These are phyloP conservation scores for Falco concolor DNA, from an alignment of 2,797 vertebrate genomes.

Conservation along the genomic window DNA sequence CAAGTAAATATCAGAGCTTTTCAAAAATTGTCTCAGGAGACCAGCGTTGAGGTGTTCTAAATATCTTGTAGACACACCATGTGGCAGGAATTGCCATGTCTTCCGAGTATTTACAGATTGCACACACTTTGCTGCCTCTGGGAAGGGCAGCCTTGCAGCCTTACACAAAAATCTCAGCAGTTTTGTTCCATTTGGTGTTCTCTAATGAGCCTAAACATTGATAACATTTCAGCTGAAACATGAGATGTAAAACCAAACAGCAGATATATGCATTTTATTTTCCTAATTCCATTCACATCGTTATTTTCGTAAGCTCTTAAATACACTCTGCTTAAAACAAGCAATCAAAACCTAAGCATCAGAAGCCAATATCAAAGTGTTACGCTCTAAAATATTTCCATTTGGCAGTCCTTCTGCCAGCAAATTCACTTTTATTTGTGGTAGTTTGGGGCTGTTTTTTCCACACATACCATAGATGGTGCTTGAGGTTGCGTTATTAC, in stretches of 20 bases:
- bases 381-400: neutral
- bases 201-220: neutral
- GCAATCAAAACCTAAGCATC: neutral
- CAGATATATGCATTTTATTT: neutral
- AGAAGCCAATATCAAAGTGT: neutral
- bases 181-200: neutral
- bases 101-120: neutral
- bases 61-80: neutral
- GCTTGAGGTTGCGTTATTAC: neutral
- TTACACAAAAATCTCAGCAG: neutral
- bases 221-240: neutral
- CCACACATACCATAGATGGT: neutral
- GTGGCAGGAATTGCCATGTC: neutral
- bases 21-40: neutral
- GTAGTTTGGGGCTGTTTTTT: neutral
- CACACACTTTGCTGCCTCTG: neutral
- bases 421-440: neutral
- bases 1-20: neutral
- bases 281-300: neutral
- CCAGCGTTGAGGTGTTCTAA: neutral
- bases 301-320: neutral
- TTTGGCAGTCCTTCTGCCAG: neutral
- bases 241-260: neutral
- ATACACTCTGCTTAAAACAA: neutral
- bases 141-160: neutral